A percentile compares a stretch with the other conserved stretches of the same genome.
Conservation (phyloP, 2,113 vertebrate genomes). For the Salvelinus sp. region DNA sequence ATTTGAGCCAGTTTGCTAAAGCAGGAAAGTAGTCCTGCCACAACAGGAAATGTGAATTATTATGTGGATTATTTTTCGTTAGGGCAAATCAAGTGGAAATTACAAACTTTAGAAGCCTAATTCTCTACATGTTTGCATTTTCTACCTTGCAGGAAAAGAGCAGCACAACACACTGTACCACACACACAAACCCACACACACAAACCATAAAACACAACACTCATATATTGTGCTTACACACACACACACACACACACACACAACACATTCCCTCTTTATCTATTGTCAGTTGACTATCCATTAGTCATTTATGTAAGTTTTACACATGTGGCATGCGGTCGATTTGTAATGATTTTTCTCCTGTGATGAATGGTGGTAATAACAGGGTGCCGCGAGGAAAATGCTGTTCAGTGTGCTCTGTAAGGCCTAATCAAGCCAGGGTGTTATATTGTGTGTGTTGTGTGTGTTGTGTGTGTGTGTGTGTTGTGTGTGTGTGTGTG, state of each 20-base stretch:
- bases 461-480: too few species aligned
- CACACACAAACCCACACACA: not conserved
- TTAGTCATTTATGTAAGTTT: not conserved
- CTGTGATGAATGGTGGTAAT: conserved; percentile 61
- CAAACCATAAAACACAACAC: not conserved
- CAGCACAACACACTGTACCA: not conserved
- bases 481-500: not conserved
- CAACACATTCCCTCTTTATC: not conserved
- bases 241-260: conserved; percentile 5
- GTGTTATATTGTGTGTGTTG: too few species aligned
- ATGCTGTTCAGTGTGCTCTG: conserved; percentile 27
- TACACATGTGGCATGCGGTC: conserved; percentile 48
- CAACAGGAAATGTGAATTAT: too few species aligned
- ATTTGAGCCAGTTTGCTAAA: too few species aligned
- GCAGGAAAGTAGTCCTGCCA: not conserved
- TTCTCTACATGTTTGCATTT: too few species aligned
- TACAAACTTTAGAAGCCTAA: too few species aligned
- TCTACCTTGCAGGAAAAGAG: not conserved
- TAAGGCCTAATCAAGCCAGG: too few species aligned
- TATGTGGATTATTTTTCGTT: too few species aligned
- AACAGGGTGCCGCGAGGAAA: conserved; percentile 56
- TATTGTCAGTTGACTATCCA: too few species aligned
- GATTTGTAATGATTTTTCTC: conserved; percentile 58
- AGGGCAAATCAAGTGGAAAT: too few species aligned
- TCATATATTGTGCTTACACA: not conserved